A percentile compares a stretch with the other conserved stretches of the same genome.
Conservation (phyloP, 2,797 vertebrate species). For the Falco concolor region DNA sequence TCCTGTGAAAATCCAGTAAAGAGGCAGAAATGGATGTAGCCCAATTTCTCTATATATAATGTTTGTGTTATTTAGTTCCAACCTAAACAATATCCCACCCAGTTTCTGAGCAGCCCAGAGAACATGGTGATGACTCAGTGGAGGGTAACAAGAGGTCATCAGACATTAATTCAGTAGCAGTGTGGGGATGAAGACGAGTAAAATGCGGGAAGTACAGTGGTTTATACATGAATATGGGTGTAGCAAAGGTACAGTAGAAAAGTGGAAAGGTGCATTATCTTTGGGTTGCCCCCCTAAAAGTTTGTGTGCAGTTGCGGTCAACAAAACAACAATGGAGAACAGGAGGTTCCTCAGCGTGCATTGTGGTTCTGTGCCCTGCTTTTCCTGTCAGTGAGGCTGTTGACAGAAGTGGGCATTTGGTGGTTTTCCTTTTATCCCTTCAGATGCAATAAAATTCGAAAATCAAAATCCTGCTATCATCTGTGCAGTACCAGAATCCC, state of each 20-base stretch:
- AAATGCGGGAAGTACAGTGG: neutral
- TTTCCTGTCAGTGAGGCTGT: neutral
- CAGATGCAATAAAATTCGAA: neutral
- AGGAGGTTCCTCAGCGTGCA: rapidly evolving
- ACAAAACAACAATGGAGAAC: neutral
- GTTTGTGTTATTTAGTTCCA: neutral
- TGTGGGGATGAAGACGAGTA: neutral
- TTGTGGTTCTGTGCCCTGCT: neutral
- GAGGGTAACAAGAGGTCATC: neutral
- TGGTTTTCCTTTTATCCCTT: neutral
- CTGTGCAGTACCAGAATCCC: neutral
- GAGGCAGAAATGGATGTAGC: neutral
- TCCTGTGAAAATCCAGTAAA: neutral
- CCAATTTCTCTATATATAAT: neutral
- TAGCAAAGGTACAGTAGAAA: neutral
- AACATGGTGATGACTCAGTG: neutral
- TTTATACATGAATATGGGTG: neutral
- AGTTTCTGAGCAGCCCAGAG: neutral
- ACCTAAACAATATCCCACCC: neutral
- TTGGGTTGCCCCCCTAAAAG: neutral
- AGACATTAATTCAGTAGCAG: neutral
- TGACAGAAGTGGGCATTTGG: neutral
- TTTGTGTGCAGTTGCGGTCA: neutral
- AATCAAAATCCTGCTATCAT: neutral
- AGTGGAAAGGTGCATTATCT: neutral